Conservation (phyloP, 2,113 vertebrate species). For the Eretmochelys imbricata region DNA sequence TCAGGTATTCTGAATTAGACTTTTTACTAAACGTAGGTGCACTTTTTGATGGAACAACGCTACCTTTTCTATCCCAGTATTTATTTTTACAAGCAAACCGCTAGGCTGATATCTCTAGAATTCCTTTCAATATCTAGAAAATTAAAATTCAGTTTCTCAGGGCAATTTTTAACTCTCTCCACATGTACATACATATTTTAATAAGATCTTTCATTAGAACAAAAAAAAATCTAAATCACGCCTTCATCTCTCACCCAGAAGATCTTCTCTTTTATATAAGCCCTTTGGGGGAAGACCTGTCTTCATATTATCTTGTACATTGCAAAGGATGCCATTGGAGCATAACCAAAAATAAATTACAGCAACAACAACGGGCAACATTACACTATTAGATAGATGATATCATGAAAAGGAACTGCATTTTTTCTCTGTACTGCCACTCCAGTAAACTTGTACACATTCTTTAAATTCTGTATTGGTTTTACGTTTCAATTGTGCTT, state of each 20-base stretch:
- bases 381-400: neutral
- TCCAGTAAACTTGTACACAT: neutral
- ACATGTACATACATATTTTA: neutral
- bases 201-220: neutral
- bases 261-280: neutral
- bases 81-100: neutral
- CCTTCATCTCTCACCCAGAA: neutral
- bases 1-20: neutral
- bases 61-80: neutral
- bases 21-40: neutral
- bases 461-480: neutral
- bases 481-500: rapidly evolving
- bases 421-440: neutral
- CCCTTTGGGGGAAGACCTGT: neutral
- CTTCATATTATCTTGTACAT: rapidly evolving
- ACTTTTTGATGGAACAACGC: neutral
- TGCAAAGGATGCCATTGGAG: neutral
- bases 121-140: neutral
- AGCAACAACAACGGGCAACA: neutral
- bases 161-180: neutral
- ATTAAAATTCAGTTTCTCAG: neutral
- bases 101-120: neutral
- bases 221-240: neutral
- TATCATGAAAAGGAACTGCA: rapidly evolving
- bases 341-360: neutral